Evolutionary conservation across 2,797 vertebrate species (phyloP), one percentile per base, ranked within the genome.

Genomic region (Galagoides demidoff): DNA sequence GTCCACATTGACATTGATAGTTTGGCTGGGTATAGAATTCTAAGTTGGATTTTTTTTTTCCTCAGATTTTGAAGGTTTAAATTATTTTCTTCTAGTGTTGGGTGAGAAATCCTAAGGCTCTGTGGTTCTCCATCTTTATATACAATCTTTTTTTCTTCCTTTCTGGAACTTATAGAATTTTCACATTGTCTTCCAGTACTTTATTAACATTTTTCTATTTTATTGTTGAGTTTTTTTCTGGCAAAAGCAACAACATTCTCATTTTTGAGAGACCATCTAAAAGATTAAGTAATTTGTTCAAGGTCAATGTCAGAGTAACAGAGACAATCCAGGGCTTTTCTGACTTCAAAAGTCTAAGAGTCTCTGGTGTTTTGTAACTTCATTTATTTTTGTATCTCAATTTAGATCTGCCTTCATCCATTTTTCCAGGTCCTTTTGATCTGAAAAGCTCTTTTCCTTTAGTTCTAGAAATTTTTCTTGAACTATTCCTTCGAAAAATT

Each of bases 21-120:
- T 85, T 90, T 63, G 34, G 74, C 70, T 89, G 49, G 92, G 74
- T 92, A 89, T 92, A 82, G 76, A 89, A 96, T 91, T 93, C 37
- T 20, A 52, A 37, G 1, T 55, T 85, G 12, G 39, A 57, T 25
- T 7, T 43, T 34, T 63, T 27, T 20, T 66, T 59, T 17, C 49
- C 9, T 87, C 2, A n/a, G 63, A 70, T 71, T 92, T 83, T 70
- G 16, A 85, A 86, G 90, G 43, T 34, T 19, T 19, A 11, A 61
- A 43, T 61, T 27, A 45, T 43, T 79, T 7, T 90, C 34, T 79
- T 95, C 64, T 76, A 19, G 27, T 37, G 83, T 59, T 37, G 5
- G 49, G 29, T 17, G 22, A 66, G 57, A 89, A 39, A 1, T 43
- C 16, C 31, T 27, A 73, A 93, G 11, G 5, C 31, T 91, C 74